phyloP scores from a whole-genome alignment of 2,888 invertebrate species.

The Cerastis rubricosa region DNA sequence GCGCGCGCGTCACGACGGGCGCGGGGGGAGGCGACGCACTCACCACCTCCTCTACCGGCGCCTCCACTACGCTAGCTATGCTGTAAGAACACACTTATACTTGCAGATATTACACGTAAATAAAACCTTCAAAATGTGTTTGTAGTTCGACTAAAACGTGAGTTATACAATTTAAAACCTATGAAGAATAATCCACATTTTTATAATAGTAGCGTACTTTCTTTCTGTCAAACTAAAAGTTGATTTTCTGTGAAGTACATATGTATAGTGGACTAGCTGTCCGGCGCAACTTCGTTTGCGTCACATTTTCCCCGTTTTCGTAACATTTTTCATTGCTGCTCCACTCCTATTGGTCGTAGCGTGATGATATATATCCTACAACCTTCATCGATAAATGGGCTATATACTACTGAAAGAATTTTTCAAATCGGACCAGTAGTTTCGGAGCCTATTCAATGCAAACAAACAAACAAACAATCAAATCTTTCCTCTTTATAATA shows the following conservation, averaged over 20 bases:
- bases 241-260: not conserved
- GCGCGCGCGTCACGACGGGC: slow-evolving; percentile 71
- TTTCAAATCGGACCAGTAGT: too few species aligned
- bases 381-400: too few species aligned
- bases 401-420: too few species aligned
- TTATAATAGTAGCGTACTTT: not conserved
- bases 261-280: too few species aligned
- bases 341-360: too few species aligned
- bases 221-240: not conserved
- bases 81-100: slow-evolving; percentile 13
- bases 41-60: slow-evolving; percentile 70
- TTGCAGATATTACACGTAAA: not conserved
- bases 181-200: not conserved
- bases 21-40: slow-evolving; percentile 72
- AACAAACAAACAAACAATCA: too few species aligned
- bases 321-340: too few species aligned
- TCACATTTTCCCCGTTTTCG: too few species aligned
- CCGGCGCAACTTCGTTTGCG: too few species aligned
- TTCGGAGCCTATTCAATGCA: too few species aligned
- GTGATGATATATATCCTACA: too few species aligned
- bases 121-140: not conserved
- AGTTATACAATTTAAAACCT: not conserved
- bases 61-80: slow-evolving; percentile 67
- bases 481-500: too few species aligned
- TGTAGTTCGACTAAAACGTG: not conserved